A percentile compares a stretch with the other conserved stretches of the same genome.
These are phyloP conservation scores for Oxyura jamaicensis DNA, from an alignment of 2,113 vertebrate genomes.

Conservation along the genomic window DNA sequence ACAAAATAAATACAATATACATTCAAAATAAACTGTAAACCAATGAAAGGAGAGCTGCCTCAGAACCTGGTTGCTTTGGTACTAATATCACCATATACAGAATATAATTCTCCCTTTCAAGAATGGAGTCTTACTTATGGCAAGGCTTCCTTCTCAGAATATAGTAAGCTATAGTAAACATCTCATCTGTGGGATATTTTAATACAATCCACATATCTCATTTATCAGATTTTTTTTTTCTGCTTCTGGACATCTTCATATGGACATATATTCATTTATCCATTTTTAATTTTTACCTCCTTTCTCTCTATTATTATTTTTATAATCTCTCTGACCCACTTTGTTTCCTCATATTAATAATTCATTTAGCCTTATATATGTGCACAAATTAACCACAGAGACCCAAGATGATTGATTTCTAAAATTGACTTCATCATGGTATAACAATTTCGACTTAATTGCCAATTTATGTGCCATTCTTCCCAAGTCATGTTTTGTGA, in stretches of 20 bases:
- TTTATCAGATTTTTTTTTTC: not conserved
- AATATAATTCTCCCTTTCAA: not conserved
- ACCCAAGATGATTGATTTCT: not conserved
- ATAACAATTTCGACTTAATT: not conserved
- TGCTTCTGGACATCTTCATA: not conserved
- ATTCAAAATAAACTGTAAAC: not conserved
- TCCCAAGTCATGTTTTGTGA: not conserved
- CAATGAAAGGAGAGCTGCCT: not conserved
- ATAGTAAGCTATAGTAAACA: not conserved
- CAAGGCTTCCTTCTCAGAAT: not conserved
- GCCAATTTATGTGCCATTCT: not conserved
- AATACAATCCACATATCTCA: not conserved
- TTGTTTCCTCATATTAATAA: not conserved
- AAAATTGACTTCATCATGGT: not conserved
- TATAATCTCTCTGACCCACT: not conserved
- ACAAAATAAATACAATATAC: too few species aligned
- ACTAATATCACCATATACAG: not conserved
- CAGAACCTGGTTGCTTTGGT: not conserved
- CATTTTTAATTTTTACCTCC: not conserved
- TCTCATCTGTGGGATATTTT: not conserved
- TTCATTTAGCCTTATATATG: not conserved
- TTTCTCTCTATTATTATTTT: not conserved
- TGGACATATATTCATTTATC: not conserved
- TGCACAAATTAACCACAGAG: not conserved
- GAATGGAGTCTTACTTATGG: not conserved